Conservation (phyloP, 2,113 vertebrate genomes). For the Cyprinodon tularosa region DNA sequence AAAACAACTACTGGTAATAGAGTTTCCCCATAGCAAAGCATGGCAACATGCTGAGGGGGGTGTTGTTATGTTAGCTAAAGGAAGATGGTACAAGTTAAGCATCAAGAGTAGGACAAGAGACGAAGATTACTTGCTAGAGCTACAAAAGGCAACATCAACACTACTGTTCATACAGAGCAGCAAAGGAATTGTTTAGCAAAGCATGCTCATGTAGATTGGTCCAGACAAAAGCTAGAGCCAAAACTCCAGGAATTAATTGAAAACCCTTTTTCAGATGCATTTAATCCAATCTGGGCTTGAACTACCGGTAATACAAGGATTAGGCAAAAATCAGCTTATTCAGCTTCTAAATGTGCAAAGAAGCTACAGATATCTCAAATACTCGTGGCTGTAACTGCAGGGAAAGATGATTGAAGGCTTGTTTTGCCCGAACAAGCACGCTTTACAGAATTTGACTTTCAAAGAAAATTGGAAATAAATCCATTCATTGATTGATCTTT, state of each 20-base stretch:
- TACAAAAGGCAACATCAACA: background rate
- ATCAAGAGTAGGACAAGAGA: no score
- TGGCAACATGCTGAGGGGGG: no score
- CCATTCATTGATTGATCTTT: background rate
- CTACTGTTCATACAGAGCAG: background rate
- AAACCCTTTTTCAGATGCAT: background rate
- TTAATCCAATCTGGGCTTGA: background rate
- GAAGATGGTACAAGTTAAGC: background rate
- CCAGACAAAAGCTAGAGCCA: background rate
- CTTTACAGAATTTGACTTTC: background rate
- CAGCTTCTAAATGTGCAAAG: background rate
- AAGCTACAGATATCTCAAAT: background rate
- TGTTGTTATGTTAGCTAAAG: no score
- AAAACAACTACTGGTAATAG: no score
- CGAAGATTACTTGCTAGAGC: no score
- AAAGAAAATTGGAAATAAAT: background rate
- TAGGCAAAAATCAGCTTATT: background rate
- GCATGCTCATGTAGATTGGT: background rate
- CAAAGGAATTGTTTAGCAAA: background rate
- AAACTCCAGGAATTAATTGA: background rate
- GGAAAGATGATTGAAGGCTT: background rate
- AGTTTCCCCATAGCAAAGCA: no score
- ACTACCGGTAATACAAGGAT: background rate
- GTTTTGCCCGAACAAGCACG: background rate
- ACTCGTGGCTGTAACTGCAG: background rate